Conservation (phyloP, 1,140 invertebrate species). For the Hermetia illucens region DNA sequence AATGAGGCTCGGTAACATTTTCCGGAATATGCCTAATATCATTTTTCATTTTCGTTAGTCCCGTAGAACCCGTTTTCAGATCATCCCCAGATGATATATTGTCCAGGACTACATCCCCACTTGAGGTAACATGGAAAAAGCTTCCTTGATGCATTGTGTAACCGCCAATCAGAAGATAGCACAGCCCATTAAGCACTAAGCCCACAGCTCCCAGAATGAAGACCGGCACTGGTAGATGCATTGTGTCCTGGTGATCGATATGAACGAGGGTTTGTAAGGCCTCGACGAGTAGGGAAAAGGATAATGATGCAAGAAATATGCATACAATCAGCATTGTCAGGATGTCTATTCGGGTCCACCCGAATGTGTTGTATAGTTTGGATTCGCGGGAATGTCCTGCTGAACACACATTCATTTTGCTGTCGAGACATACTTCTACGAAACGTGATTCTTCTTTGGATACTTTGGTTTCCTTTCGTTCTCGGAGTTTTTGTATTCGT, state of each 20-base stretch:
- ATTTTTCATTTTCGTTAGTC: constrained; percentile 27
- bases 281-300: constrained; percentile 68
- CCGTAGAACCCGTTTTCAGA: constrained; percentile 31
- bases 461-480: too few relatives aligned
- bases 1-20: too few relatives aligned
- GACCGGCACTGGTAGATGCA: constrained; percentile 32
- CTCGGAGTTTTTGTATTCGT: too few relatives aligned
- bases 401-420: too few relatives aligned
- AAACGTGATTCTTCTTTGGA: too few relatives aligned
- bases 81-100: constrained; percentile 35
- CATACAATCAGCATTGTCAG: constrained; percentile 67
- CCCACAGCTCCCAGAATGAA: constrained; percentile 49
- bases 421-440: too few relatives aligned
- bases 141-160: constrained; percentile 65
- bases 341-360: constrained; percentile 80
- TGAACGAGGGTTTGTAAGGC: constrained; percentile 64
- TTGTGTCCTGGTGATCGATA: constrained; percentile 61
- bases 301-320: constrained; percentile 68
- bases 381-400: constrained; percentile 38
- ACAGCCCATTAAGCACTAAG: constrained; percentile 52
- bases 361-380: constrained; percentile 73
- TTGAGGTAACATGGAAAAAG: constrained; percentile 48
- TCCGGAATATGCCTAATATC: constrained; percentile 17
- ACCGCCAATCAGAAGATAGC: constrained; percentile 61
- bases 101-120: constrained; percentile 47